A percentile compares a stretch with the other conserved stretches of the same genome.
Evolutionary conservation across 2,888 invertebrate genomes (phyloP).

Genomic region (Orthonychiurus folsomi): DNA sequence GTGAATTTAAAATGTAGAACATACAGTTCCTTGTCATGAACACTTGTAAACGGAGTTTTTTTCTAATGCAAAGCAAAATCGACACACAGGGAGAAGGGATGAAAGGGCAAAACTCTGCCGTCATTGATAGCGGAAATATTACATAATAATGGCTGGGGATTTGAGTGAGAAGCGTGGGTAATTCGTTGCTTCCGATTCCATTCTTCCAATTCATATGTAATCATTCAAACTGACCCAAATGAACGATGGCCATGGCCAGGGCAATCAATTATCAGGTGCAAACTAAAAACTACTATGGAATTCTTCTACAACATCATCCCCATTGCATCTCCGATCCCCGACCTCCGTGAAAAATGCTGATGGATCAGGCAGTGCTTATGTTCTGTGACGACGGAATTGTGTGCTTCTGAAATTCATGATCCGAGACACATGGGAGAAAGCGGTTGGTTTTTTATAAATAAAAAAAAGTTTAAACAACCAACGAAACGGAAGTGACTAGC

Average conservation of each 20-base stretch:
- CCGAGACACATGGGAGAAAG: too few relatives aligned
- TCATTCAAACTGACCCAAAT: not conserved
- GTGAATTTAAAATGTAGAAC: not conserved
- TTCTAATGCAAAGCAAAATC: slow-evolving; percentile 13
- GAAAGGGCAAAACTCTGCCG: not conserved
- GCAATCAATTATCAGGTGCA: not conserved
- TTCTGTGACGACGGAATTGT: too few relatives aligned
- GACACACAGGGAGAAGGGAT: too few relatives aligned
- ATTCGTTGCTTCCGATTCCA: slow-evolving; percentile 15
- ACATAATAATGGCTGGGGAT: slow-evolving; percentile 14
- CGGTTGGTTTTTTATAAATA: too few relatives aligned
- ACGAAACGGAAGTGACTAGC: slow-evolving; percentile 18
- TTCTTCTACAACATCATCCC: too few relatives aligned
- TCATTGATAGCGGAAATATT: not conserved
- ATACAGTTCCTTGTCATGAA: not conserved
- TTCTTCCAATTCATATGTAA: slow-evolving; percentile 5
- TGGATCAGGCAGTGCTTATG: too few relatives aligned
- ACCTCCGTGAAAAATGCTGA: too few relatives aligned
- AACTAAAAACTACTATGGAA: not conserved
- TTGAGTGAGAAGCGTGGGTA: slow-evolving; percentile 14
- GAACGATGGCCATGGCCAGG: not conserved
- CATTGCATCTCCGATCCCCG: too few relatives aligned
- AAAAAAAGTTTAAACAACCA: too few relatives aligned
- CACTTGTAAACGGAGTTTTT: too few relatives aligned
- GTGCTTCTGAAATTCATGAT: too few relatives aligned